phyloP scores from a whole-genome alignment of 2,797 vertebrate genomes.

The Neosalanx taihuensis region DNA sequence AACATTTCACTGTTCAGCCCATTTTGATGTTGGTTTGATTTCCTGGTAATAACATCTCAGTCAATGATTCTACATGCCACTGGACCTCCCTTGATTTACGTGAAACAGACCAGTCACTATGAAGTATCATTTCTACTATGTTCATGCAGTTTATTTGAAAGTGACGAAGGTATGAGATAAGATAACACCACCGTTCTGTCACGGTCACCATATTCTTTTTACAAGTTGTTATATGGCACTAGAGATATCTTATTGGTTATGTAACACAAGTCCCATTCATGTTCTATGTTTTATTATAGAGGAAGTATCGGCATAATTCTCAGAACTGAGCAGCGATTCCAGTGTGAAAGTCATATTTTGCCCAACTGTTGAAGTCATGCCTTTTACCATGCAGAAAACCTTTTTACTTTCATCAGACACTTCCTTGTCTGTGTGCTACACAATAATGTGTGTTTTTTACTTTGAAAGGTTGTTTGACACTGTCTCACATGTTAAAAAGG shows the following conservation, averaged over 20 bases:
- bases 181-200: not conserved
- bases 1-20: not conserved
- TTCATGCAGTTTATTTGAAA: not conserved
- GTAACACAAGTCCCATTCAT: slow-evolving; percentile 42
- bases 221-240: slow-evolving; percentile 19
- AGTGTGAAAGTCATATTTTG: slow-evolving; percentile 17
- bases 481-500: too few relatives aligned
- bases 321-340: not conserved
- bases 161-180: not conserved
- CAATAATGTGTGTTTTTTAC: slow-evolving; percentile 15
- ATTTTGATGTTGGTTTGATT: too few relatives aligned
- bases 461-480: too few relatives aligned
- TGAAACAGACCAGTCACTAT: too few relatives aligned
- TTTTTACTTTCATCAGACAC: slow-evolving; percentile 27
- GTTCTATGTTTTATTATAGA: too few relatives aligned
- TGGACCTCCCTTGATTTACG: too few relatives aligned
- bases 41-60: too few relatives aligned
- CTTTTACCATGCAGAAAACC: not conserved
- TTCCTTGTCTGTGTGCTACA: slow-evolving; percentile 47
- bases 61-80: too few relatives aligned
- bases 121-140: too few relatives aligned
- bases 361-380: not conserved
- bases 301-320: not conserved
- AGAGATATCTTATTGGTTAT: slow-evolving; percentile 10
- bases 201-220: not conserved